Evolutionary conservation across 2,797 vertebrate genomes (phyloP), one percentile per base, ranked within the genome.

Genomic region (Fistularia commersonii): DNA sequence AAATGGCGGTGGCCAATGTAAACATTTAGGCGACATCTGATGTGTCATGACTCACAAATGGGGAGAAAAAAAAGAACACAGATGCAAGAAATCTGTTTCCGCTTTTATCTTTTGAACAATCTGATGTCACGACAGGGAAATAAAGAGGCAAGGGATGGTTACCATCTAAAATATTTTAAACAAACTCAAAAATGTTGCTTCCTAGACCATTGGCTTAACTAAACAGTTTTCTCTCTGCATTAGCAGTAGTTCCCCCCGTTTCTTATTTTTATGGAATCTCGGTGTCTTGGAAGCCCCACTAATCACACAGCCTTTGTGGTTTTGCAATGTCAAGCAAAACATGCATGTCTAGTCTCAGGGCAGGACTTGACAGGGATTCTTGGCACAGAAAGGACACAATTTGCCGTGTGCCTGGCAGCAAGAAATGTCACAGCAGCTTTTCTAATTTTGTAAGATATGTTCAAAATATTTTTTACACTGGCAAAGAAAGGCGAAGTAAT

Each of bases 351-450:
- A n/a, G n/a, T n/a, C n/a, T n/a, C n/a, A n/a, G n/a, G 51, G 51
- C 67, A 49, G 54, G 49, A 13, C 53, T 66, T 72, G 74, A 72
- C 74, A 52, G 47, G 14, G 3, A 8, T 38, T 55, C 32, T 14
- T 64, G 74, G 72, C 72, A 57, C 38, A 5, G 51, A 33, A 1
- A 8, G 23, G 36, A 13, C 34, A 8, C 39, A 41, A 43, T 74
- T 63, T 61, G 60, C 61, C 41, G 34, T 7, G 43, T 51, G 45
- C n/a, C 49, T 35, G 33, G 51, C 54, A 45, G 57, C 43, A 62
- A 49, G 64, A 72, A 52, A 74, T 61, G 65, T 55, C 62, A 45
- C 11, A 11, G 51, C 63, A 58, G 64, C 33, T 64, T 69, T 62
- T 52, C 40, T 35, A 31, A 43, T 65, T 69, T 63, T 46, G 36